A percentile compares a stretch with the other conserved stretches of the same genome.
These are phyloP conservation scores for Pocillopora meandrina DNA, from an alignment of 92 coral and sea anemone genomes.

Conservation along the genomic window DNA sequence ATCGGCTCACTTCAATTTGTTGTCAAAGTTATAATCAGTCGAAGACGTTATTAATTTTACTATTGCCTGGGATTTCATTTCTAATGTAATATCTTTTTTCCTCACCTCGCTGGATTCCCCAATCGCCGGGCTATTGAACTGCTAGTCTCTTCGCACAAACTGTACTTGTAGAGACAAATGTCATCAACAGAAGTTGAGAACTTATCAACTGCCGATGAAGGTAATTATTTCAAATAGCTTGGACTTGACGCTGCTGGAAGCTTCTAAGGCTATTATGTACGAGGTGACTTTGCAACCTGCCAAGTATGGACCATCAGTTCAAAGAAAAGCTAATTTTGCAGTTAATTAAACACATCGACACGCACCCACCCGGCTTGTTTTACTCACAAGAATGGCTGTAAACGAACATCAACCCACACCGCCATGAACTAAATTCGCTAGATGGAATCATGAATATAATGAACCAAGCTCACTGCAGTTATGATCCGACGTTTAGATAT, in stretches of 20 bases:
- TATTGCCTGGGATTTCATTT: neutral
- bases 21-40: neutral
- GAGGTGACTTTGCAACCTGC: neutral
- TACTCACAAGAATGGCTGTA: neutral
- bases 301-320: neutral
- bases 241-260: neutral
- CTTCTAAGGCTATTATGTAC: neutral
- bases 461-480: neutral
- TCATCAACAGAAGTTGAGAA: neutral
- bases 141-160: neutral
- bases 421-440: neutral
- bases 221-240: neutral
- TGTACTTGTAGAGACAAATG: neutral
- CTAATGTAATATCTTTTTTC: neutral
- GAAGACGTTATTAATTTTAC: neutral
- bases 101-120: neutral
- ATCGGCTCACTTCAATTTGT: neutral
- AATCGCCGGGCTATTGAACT: neutral
- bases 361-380: neutral
- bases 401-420: no score
- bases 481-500: neutral
- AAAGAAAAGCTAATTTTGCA: neutral
- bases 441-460: neutral
- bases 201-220: neutral
- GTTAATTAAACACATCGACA: conserved; percentile 1